A percentile compares a stretch with the other conserved stretches of the same genome.
Conservation (phyloP, 1,140 invertebrate genomes). For the Lepidurus arcticus region DNA sequence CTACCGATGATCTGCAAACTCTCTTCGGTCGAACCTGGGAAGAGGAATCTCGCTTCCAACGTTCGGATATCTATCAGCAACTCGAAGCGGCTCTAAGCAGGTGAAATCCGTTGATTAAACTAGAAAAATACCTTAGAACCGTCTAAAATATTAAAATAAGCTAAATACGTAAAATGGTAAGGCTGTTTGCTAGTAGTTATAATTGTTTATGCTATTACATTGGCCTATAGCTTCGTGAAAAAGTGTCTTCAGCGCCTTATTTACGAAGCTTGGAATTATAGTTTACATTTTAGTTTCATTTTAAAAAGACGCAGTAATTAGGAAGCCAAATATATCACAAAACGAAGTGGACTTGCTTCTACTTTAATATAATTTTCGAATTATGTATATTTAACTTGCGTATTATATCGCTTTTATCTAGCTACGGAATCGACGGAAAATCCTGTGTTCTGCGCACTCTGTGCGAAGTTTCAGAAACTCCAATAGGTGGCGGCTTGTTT, state of each 20-base stretch:
- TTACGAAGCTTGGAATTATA: no score
- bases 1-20: neutral
- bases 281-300: no score
- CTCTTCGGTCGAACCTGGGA: neutral
- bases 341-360: no score
- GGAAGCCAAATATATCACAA: no score
- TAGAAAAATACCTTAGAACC: no score
- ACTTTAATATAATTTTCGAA: no score
- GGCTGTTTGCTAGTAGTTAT: neutral
- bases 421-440: conserved; percentile 9
- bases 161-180: neutral
- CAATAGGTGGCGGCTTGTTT: neutral
- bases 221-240: no score
- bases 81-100: conserved; percentile 2
- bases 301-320: no score
- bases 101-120: neutral
- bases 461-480: neutral
- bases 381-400: neutral
- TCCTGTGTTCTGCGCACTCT: neutral
- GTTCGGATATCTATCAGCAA: neutral
- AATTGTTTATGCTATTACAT: neutral
- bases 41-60: neutral
- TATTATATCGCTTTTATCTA: neutral
- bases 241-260: no score
- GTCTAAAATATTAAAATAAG: no score